These are phyloP conservation scores for Brachylomia viminalis DNA, from an alignment of 2,888 invertebrate genomes.

Conservation along the genomic window DNA sequence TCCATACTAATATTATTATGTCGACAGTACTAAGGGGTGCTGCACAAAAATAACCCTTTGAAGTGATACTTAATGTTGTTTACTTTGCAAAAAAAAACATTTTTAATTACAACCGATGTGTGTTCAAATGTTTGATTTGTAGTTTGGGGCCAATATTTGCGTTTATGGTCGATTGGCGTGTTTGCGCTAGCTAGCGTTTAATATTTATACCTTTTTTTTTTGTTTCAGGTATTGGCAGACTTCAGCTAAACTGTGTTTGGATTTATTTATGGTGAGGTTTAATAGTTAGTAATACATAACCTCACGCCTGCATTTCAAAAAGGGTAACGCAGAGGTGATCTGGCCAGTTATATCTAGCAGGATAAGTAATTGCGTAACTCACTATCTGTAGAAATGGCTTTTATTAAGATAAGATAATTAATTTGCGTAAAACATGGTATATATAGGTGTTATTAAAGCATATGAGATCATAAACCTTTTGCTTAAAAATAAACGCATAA, in stretches of 20 bases:
- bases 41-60: slow-evolving; percentile 59
- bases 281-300: not conserved
- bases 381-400: too few species aligned
- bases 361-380: too few species aligned
- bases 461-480: too few species aligned
- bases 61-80: slow-evolving; percentile 59
- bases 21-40: slow-evolving; percentile 23
- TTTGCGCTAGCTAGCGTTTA: slow-evolving; percentile 27
- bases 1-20: not conserved
- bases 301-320: not conserved
- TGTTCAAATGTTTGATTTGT: slow-evolving; percentile 61
- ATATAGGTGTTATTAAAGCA: too few species aligned
- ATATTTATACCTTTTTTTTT: slow-evolving; percentile 47
- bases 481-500: too few species aligned
- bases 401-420: too few species aligned
- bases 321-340: not conserved
- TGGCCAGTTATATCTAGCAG: too few species aligned
- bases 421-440: too few species aligned
- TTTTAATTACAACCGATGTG: slow-evolving; percentile 63
- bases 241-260: not conserved
- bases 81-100: slow-evolving; percentile 52
- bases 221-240: slow-evolving; percentile 59
- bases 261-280: slow-evolving; percentile 25
- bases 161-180: slow-evolving; percentile 50
- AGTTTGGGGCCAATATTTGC: slow-evolving; percentile 59